Evolutionary conservation across 2,797 vertebrate genomes (phyloP).

Genomic region (Distichodus sexfasciatus): DNA sequence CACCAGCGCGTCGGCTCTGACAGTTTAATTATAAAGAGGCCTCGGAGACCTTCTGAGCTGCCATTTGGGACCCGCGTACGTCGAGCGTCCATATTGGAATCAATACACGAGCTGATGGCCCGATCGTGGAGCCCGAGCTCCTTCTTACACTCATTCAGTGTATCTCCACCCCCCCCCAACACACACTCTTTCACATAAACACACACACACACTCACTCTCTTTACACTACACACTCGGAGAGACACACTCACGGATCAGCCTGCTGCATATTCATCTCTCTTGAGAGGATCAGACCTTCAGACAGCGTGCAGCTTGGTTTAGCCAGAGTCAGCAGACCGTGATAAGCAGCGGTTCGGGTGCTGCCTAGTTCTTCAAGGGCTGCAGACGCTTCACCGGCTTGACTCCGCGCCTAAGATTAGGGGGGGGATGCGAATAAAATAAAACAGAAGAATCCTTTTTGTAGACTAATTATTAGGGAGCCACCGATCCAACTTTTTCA

Average conservation of each 20-base stretch:
- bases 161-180: neutral
- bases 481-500: too few species aligned
- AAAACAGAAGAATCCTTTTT: neutral
- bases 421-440: neutral
- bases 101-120: neutral
- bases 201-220: too few species aligned
- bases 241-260: neutral
- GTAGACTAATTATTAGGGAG: neutral
- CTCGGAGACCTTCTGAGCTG: neutral
- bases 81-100: neutral
- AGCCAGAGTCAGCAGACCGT: constrained; percentile 9
- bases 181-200: too few species aligned
- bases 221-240: too few species aligned
- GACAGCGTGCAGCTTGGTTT: neutral
- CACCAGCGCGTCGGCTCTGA: neutral
- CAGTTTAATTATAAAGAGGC: neutral
- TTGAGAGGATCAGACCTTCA: neutral
- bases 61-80: neutral
- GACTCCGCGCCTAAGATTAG: neutral
- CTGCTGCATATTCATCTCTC: constrained; percentile 16
- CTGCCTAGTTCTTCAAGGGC: constrained; percentile 11
- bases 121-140: neutral
- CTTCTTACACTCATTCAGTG: neutral
- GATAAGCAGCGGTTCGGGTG: neutral
- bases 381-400: neutral